Base-by-base conservation (phyloP, 2,113 vertebrate species). In the Semicossyphus pulcher region DNA sequence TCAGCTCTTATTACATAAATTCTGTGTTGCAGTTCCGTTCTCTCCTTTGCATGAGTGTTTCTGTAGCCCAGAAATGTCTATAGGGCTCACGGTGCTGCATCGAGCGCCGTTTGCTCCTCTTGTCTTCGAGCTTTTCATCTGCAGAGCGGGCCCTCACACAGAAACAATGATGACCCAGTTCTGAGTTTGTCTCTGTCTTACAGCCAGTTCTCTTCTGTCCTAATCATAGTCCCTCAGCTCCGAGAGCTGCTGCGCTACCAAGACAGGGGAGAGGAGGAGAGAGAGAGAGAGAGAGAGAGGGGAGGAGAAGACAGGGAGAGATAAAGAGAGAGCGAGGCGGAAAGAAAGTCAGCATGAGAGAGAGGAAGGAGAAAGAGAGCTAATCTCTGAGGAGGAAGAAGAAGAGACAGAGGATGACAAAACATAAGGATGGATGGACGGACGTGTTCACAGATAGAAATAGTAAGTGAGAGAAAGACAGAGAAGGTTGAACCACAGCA, bases 111-210 rank as follows among this genome's bases (percentile, higher is more conserved):
- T 90, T 80, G 69, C 80, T 83, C 56, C 69, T 75, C 83, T 80
- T 77, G 76, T 89, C 86, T 86, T 91, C 57, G 14, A 88, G 85
- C 87, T 86, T 90, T 90, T 92, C 86, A 91, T 91, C 83, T 88
- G 87, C 86, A 76, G 83, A 86, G 86, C 68, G 29, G 84, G 76
- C 82, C 86, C 87, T 92, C 87, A 79, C 83, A 83, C 76, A 83
- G 84, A 87, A 88, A 90, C 87, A 89, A 88, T 86, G 88, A 92
- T 93, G 91, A 93, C 91, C 91, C 85, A 93, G 78, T 93, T 92
- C 83, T 91, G 83, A 84, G 86, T 89, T 83, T 90, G 85, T 87
- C 85, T 90, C 87, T 75, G 81, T 91, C 86, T 90, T 85, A 86
- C 84, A 89, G 86, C 86, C 86, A 82, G 88, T 87, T 91, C 83